Conservation (phyloP, 2,797 vertebrate species). For the Varecia variegata region DNA sequence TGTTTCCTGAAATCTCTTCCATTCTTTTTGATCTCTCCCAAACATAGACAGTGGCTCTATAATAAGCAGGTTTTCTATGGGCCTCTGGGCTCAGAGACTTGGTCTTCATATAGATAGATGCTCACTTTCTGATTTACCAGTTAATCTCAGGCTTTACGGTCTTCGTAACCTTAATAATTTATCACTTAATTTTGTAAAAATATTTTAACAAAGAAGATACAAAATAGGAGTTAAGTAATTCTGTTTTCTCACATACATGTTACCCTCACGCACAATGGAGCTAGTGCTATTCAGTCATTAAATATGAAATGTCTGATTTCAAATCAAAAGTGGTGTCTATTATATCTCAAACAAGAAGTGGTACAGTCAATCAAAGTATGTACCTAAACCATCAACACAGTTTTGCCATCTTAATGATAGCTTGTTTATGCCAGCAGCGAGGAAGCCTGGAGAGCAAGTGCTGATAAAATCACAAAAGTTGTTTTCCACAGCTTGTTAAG, state of each 20-base stretch:
- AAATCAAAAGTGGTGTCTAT: too few species aligned
- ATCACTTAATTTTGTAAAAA: background rate
- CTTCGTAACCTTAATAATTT: background rate
- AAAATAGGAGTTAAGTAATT: background rate
- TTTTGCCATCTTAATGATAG: too few species aligned
- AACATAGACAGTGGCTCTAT: background rate
- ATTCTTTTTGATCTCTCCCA: background rate
- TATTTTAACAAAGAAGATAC: background rate
- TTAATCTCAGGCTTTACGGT: background rate
- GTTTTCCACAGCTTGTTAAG: too few species aligned
- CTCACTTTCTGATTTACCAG: background rate
- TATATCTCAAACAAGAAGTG: too few species aligned
- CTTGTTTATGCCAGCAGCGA: too few species aligned
- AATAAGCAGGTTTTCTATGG: background rate
- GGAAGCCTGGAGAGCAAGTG: too few species aligned
- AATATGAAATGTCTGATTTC: too few species aligned
- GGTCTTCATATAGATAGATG: background rate
- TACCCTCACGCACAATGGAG: too few species aligned
- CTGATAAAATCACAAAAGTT: too few species aligned
- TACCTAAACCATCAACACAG: too few species aligned
- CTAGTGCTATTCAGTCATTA: background rate
- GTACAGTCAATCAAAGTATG: too few species aligned
- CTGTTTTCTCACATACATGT: background rate
- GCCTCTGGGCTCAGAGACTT: background rate
- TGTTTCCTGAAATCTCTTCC: conserved; percentile 35